Base-by-base conservation (phyloP, 2,113 vertebrate species). In the Nycticebus coucang region DNA sequence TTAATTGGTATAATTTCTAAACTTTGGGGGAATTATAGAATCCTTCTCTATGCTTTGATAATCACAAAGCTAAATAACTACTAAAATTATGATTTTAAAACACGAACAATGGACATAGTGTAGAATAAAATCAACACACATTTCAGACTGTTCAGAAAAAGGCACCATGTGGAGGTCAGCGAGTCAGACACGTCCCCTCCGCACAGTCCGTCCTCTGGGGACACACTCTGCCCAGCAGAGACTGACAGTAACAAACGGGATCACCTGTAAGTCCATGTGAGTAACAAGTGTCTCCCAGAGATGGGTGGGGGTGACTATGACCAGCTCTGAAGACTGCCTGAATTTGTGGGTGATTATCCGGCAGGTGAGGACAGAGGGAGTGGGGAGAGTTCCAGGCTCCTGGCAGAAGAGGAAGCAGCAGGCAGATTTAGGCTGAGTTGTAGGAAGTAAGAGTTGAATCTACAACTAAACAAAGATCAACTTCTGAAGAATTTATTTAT, bases 191-290 rank as follows among this genome's bases (percentile, higher is more conserved):
- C 37, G 4, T 0, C 22, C 45, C 83, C 21, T 22, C 1, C 60
- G 30, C 55, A 7, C 19, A 0, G n/a, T 9, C 53, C 21, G 5
- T 71, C 0, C 2, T 11, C 5, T 2, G 74, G 68, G 4, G 17
- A 37, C 37, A 14, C 0, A 9, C 14, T 8, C 35, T 14, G 41
- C 66, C 68, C 21, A 17, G 53, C 2, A 4, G 53, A 0, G 11
- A 24, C 62, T 0, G 3, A 55, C 0, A 4, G 5, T 5, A 28
- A 78, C 28, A 69, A 24, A 19, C 45, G 17, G 72, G 71, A 22
- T 14, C 64, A 22, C 35, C 19, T 0, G 3, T 0, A 17, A 2
- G 41, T 7, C 33, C 71, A 1, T 0, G 3, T 24, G 18, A 57
- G 24, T 7, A 0, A 30, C 7, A 50, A 50, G 9, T 50, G 45